A percentile compares a stretch with the other conserved stretches of the same genome.
phyloP scores from a whole-genome alignment of 2,888 invertebrate genomes.

The Nysson spinosus region DNA sequence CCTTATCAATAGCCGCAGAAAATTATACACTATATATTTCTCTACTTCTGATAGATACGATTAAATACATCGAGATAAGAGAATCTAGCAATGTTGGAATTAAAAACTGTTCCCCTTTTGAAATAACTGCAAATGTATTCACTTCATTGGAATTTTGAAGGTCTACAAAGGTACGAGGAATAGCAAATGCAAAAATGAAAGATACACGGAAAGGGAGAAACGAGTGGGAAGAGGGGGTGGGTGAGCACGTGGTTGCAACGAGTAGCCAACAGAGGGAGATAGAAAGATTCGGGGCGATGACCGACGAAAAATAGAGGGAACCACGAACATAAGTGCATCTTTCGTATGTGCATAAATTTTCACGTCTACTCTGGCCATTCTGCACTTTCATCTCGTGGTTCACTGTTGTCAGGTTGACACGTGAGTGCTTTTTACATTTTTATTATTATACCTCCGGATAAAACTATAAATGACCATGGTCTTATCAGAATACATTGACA shows the following conservation, averaged over 20 bases:
- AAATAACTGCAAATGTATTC: too few species aligned
- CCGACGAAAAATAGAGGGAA: slow-evolving; percentile 36
- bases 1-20: too few species aligned
- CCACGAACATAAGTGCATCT: slow-evolving; percentile 27
- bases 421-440: background rate
- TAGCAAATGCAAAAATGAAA: slow-evolving; percentile 23
- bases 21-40: too few species aligned
- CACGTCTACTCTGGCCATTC: background rate
- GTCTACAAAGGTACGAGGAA: background rate
- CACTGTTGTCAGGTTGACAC: background rate
- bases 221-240: slow-evolving; percentile 26
- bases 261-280: slow-evolving; percentile 22
- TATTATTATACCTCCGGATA: too few species aligned
- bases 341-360: slow-evolving; percentile 36
- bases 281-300: slow-evolving; percentile 39
- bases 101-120: too few species aligned
- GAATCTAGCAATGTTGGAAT: too few species aligned
- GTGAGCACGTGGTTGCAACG: slow-evolving; percentile 38
- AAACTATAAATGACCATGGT: too few species aligned
- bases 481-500: too few species aligned
- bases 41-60: too few species aligned
- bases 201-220: slow-evolving; percentile 30
- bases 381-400: slow-evolving; percentile 3
- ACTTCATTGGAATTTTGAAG: too few species aligned
- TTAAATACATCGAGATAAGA: too few species aligned